phyloP scores from a whole-genome alignment of 2,797 vertebrate species.

The Catharus ustulatus region DNA sequence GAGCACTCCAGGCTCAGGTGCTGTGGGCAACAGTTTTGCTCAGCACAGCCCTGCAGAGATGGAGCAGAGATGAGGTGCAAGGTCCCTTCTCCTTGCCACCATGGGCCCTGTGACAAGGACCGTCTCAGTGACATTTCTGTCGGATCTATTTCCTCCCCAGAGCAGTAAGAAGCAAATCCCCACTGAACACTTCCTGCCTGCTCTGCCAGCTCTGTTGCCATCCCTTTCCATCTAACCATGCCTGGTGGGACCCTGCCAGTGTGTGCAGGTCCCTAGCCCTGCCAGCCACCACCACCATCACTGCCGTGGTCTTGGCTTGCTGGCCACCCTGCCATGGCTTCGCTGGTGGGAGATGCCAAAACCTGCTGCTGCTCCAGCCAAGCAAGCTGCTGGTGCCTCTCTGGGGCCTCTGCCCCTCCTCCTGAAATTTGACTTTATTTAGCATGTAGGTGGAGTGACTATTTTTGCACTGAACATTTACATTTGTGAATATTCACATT shows the following conservation, averaged over 20 bases:
- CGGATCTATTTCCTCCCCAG: neutral
- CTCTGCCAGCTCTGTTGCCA: neutral
- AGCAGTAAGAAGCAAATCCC: neutral
- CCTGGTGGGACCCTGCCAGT: neutral
- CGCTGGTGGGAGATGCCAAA: neutral
- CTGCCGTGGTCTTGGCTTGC: neutral
- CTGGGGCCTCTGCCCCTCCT: neutral
- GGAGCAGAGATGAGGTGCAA: neutral
- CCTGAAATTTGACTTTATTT: constrained; percentile 22
- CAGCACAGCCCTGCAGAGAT: neutral
- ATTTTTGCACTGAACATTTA: constrained; percentile 67
- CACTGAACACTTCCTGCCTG: neutral
- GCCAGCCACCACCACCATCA: neutral
- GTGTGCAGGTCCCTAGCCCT: neutral
- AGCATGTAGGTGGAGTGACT: constrained; percentile 8
- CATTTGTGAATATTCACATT: constrained; percentile 58
- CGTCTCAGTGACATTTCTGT: neutral
- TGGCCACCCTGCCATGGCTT: neutral
- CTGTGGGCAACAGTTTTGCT: neutral
- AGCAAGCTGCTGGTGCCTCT: neutral
- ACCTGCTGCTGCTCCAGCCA: neutral
- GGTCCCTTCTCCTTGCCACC: neutral
- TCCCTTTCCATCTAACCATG: neutral
- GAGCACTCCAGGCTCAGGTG: neutral
- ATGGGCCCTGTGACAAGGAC: neutral